Percentiles rank a stretch among this genome's conserved stretches.
Conservation (phyloP, 2,113 vertebrate species). For the Promerops cafer region DNA sequence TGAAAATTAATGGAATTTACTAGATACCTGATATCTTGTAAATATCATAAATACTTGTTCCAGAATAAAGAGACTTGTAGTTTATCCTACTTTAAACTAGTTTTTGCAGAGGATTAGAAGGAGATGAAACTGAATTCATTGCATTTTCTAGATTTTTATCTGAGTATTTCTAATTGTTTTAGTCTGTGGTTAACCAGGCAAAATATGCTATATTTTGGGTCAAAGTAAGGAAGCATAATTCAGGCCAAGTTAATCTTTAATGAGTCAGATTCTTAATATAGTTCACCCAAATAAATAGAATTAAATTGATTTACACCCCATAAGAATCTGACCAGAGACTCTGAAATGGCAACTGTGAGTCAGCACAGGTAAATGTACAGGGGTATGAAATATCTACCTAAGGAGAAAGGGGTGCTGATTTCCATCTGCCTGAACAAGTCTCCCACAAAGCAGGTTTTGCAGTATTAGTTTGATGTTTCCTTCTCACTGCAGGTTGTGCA, state of each 20-base stretch:
- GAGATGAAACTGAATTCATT: not conserved
- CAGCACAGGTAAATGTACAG: not conserved
- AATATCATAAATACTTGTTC: not conserved
- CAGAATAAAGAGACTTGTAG: not conserved
- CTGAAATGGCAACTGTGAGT: not conserved
- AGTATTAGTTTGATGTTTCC: conserved; percentile 4
- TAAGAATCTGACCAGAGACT: not conserved
- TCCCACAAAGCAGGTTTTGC: not conserved
- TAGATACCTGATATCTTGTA: not conserved
- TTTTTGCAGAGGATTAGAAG: not conserved
- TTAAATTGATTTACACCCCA: not conserved
- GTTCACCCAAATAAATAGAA: not conserved
- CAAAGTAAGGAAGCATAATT: not conserved
- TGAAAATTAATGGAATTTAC: not conserved
- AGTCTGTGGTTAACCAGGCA: not conserved
- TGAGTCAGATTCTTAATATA: not conserved
- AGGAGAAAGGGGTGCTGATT: not conserved
- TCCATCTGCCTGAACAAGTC: not conserved
- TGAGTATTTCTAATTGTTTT: not conserved
- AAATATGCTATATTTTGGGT: not conserved
- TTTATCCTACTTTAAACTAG: not conserved
- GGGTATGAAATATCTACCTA: not conserved
- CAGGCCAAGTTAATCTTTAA: not conserved
- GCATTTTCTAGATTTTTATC: not conserved
- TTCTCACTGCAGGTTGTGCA: not conserved